These are phyloP conservation scores for Ara ararauna DNA, from an alignment of 2,797 vertebrate genomes.

Conservation along the genomic window DNA sequence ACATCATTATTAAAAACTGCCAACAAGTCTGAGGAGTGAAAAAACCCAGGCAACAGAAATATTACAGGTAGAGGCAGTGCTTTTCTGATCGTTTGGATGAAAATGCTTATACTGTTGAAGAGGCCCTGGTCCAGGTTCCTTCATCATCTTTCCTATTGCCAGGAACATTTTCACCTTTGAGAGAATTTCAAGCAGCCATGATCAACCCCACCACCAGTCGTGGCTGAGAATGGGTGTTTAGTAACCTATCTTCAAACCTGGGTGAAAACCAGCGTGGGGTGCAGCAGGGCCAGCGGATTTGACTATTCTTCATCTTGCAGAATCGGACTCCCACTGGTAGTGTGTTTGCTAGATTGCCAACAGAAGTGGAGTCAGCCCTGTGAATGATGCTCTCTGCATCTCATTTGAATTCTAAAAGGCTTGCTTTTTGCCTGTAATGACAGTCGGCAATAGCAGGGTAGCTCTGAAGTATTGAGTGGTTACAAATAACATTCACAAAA, in stretches of 20 bases:
- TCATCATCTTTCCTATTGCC: background rate
- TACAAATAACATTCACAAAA: background rate
- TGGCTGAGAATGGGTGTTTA: constrained; percentile 10
- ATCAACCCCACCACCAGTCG: background rate
- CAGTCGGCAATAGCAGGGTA: background rate
- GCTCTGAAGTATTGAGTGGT: constrained; percentile 14
- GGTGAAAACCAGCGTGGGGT: background rate
- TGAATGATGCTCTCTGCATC: background rate
- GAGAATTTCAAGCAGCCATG: background rate
- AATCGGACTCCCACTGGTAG: background rate
- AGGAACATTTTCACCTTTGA: background rate
- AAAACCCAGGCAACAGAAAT: background rate
- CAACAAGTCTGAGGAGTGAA: background rate
- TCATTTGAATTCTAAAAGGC: constrained; percentile 25
- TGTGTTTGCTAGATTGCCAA: background rate
- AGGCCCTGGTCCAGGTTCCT: background rate
- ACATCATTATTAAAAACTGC: background rate
- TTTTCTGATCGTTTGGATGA: background rate
- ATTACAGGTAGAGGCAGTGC: background rate
- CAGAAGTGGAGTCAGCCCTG: background rate
- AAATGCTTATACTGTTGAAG: background rate
- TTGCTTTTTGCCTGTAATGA: background rate
- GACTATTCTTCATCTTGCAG: background rate
- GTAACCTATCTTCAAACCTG: background rate
- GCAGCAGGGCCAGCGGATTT: background rate